These are phyloP conservation scores for Craniophora ligustri DNA, from an alignment of 2,888 invertebrate species.

Conservation along the genomic window DNA sequence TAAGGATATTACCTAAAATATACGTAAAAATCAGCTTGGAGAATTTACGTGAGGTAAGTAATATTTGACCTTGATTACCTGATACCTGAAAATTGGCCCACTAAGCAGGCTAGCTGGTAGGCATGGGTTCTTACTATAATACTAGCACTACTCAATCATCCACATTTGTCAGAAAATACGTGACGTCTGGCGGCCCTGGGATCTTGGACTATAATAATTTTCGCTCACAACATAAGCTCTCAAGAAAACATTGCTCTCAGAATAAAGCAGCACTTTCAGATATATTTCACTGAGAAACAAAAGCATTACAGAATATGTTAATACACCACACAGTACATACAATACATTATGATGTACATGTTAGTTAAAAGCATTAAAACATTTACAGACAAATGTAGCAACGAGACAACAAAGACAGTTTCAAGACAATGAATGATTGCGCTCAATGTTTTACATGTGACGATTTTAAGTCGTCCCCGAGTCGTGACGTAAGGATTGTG, in stretches of 20 bases:
- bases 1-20: no score
- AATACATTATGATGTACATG: conserved; percentile 43
- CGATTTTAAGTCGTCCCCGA: conserved; percentile 44
- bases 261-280: conserved; percentile 23
- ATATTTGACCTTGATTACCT: no score
- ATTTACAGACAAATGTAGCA: conserved; percentile 59
- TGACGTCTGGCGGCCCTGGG: no score
- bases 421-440: conserved; percentile 64
- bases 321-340: conserved; percentile 26
- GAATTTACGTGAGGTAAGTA: no score
- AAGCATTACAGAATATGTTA: conserved; percentile 30
- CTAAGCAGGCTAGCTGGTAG: no score
- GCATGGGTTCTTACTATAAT: no score
- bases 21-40: no score
- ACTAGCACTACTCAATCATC: not conserved
- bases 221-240: conserved; percentile 7
- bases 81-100: no score
- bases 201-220: conserved; percentile 5
- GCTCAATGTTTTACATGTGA: conserved; percentile 50
- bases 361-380: conserved; percentile 59
- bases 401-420: conserved; percentile 69
- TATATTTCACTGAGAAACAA: conserved; percentile 36
- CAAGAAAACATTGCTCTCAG: conserved; percentile 1
- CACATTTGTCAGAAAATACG: no score
- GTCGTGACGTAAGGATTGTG: conserved; percentile 22